Evolutionary conservation across 2,888 invertebrate species (phyloP), one percentile per base, ranked within the genome.

Genomic region (Phalera bucephala): DNA sequence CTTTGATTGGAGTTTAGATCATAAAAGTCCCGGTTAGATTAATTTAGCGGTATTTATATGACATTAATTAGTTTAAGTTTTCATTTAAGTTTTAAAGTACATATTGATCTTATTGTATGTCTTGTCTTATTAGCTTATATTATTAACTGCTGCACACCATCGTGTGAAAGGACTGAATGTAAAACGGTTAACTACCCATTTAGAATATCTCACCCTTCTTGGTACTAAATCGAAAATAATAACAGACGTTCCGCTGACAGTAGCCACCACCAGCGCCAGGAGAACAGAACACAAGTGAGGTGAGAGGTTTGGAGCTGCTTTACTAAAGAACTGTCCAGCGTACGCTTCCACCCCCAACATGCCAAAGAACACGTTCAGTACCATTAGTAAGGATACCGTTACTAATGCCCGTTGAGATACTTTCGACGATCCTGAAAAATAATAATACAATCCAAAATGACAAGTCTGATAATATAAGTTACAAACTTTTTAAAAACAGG

Each of bases 161-260:
- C n/a, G 17, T 17, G 17, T 17, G 17, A 17, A 17, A 17, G 17
- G 3, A 17, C 20, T 10, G 14, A 26, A 9, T 28, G 23, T 7
- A 23, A 13, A 17, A 29, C 9, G 10, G 9, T 7, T 14, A n/a
- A 13, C 8, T 21, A 22, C 7, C 4, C 21, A 23, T 22, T 14
- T 2, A 27, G 3, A 26, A 30, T 1, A 26, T 13, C 13, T 29
- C 40, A 79, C 80, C 62, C 91, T 71, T 52, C 93, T 74, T 5
- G 92, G 91, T 3, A 88, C 70, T 22, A 79, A 66, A 56, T 93
- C 93, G 40, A 85, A 80, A 9, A 89, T 25, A 0, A 80, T 9
- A 0, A 82, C 70, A 1, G 85, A 72, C 2, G 83, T 21, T 27
- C 64, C 72, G 11, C 90, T 80, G 1, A 82, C 78, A 1, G 80